Percentiles rank a stretch among this genome's conserved stretches.
Conservation (phyloP, 2,797 vertebrate genomes). For the Scolopax bukidnonensis region DNA sequence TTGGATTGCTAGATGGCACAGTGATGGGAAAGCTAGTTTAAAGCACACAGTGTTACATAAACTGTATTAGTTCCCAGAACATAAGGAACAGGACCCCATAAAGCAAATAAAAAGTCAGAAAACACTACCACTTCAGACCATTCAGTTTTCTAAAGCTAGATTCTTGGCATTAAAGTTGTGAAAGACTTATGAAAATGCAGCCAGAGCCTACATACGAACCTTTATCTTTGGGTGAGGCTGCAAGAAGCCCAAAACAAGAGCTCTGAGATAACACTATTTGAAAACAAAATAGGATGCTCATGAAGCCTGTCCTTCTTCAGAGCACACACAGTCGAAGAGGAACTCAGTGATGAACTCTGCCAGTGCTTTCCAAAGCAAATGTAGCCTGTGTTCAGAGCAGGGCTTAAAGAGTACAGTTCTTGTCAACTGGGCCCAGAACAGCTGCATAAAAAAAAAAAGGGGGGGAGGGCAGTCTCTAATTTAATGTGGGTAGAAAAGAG, state of each 20-base stretch:
- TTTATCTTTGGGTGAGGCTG: neutral
- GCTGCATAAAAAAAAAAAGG: neutral
- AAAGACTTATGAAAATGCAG: neutral
- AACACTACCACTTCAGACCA: neutral
- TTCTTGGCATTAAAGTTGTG: neutral
- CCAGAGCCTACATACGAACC: neutral
- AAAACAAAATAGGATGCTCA: neutral
- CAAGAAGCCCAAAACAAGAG: neutral
- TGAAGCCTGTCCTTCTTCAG: neutral
- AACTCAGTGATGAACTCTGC: neutral
- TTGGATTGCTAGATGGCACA: neutral
- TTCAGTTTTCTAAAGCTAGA: neutral
- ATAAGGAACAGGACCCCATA: neutral
- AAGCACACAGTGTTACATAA: neutral
- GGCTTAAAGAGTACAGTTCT: neutral
- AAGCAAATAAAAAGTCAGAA: neutral
- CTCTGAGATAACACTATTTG: neutral
- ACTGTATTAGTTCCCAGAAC: neutral
- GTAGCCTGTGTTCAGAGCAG: neutral
- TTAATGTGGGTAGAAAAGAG: neutral
- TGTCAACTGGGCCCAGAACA: neutral
- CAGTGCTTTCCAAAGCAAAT: neutral
- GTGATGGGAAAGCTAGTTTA: neutral
- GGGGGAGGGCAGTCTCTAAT: neutral
- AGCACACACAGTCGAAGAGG: rapidly evolving